These are phyloP conservation scores for Cheilosia vulpina DNA, from an alignment of 2,888 invertebrate species.

Conservation along the genomic window DNA sequence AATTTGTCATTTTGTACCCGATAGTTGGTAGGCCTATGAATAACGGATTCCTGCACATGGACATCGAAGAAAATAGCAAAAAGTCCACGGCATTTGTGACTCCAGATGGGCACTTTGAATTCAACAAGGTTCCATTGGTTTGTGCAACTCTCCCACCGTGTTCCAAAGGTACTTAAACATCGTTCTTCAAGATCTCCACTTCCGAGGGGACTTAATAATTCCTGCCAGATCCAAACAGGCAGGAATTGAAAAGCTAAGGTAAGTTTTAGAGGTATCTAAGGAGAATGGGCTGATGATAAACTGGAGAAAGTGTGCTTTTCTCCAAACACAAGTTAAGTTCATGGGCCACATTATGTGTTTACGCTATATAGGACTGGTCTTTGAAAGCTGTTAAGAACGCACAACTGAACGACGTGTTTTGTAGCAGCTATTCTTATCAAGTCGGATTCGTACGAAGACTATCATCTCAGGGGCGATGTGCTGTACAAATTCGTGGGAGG, in stretches of 20 bases:
- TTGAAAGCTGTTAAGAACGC: conserved; percentile 30
- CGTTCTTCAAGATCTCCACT: conserved; percentile 24
- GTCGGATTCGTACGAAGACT: too few relatives aligned
- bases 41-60: too few relatives aligned
- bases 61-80: too few relatives aligned
- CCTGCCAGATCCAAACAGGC: not conserved
- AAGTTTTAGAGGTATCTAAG: conserved; percentile 24
- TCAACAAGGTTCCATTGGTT: conserved; percentile 81
- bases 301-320: conserved; percentile 68
- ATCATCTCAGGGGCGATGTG: conserved; percentile 26
- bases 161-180: conserved; percentile 77
- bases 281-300: conserved; percentile 40
- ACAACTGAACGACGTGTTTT: not conserved
- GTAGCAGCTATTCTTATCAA: too few relatives aligned
- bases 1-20: conserved; percentile 39
- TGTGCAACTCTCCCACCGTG: conserved; percentile 79
- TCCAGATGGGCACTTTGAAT: conserved; percentile 81
- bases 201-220: too few relatives aligned
- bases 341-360: conserved; percentile 16
- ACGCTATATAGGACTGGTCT: conserved; percentile 14
- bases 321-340: conserved; percentile 61
- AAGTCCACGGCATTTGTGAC: too few relatives aligned
- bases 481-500: conserved; percentile 57
- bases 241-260: conserved; percentile 75
- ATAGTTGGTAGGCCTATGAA: conserved; percentile 40